Percentiles rank a stretch among this genome's conserved stretches.
phyloP scores from a whole-genome alignment of 2,888 invertebrate genomes.

The Ephialtes manifestator region DNA sequence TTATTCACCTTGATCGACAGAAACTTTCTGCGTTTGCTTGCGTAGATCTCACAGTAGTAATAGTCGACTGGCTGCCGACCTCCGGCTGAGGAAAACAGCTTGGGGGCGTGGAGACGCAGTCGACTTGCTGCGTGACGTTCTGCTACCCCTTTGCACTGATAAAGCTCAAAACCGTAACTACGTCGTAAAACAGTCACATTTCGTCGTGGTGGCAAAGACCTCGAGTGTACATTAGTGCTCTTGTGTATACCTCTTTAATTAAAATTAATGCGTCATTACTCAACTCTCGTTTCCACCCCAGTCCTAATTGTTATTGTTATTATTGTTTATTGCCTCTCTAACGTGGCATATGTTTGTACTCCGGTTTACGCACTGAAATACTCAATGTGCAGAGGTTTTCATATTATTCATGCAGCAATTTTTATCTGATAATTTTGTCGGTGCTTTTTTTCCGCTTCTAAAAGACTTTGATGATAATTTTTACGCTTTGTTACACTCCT shows the following conservation, averaged over 20 bases:
- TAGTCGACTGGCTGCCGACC: neutral
- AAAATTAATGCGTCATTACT: conserved; percentile 76
- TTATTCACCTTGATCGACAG: conserved; percentile 3
- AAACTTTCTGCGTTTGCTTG: neutral
- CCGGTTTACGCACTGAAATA: neutral
- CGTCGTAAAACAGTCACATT: conserved; percentile 70
- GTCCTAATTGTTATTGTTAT: conserved; percentile 55
- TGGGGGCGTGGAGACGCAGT: conserved; percentile 23
- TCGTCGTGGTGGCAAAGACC: conserved; percentile 61
- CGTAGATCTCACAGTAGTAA: neutral
- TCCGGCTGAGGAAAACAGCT: neutral
- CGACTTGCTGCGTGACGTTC: conserved; percentile 26
- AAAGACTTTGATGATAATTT: neutral
- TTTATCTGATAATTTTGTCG: neutral
- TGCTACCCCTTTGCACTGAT: conserved; percentile 64
- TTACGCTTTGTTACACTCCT: neutral
- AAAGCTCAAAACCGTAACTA: conserved; percentile 73
- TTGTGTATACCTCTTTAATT: conserved; percentile 75
- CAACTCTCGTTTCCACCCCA: conserved; percentile 19
- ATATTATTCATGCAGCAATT: neutral
- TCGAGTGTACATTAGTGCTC: conserved; percentile 62
- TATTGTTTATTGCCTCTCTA: conserved; percentile 65
- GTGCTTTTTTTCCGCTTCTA: neutral
- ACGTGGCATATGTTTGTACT: conserved; percentile 24
- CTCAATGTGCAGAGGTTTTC: neutral